Conservation (phyloP, 2,888 invertebrate species). For the Pandemis cinnamomeana region DNA sequence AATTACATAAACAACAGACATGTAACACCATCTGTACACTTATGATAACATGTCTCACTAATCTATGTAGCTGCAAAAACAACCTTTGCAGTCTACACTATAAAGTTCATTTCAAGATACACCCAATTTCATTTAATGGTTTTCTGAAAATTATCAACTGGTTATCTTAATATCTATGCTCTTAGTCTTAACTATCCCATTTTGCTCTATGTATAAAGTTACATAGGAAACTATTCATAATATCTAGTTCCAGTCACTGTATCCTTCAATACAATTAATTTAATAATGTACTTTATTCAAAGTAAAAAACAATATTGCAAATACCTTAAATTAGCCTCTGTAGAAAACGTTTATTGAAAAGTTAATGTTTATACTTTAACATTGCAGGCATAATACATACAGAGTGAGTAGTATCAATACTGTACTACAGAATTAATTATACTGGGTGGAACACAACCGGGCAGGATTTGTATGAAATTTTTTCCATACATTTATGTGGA, state of each 20-base stretch:
- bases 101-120: constrained; percentile 28
- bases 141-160: constrained; percentile 11
- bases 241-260: constrained; percentile 30
- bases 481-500: no score
- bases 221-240: constrained; percentile 32
- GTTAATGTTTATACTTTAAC: neutral
- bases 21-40: constrained; percentile 11
- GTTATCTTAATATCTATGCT: constrained; percentile 26
- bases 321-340: constrained; percentile 13
- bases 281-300: constrained; percentile 21
- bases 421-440: neutral
- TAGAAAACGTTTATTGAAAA: neutral
- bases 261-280: constrained; percentile 15
- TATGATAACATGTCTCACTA: constrained; percentile 30
- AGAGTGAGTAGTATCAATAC: neutral
- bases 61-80: constrained; percentile 26
- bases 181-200: constrained; percentile 36
- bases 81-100: constrained; percentile 14
- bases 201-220: constrained; percentile 35
- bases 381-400: neutral
- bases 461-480: no score
- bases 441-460: no score
- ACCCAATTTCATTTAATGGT: neutral
- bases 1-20: constrained; percentile 1
- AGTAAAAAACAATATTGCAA: constrained; percentile 30